A percentile compares a stretch with the other conserved stretches of the same genome.
phyloP scores from a whole-genome alignment of 2,888 invertebrate genomes.

The Mythimna loreyi region DNA sequence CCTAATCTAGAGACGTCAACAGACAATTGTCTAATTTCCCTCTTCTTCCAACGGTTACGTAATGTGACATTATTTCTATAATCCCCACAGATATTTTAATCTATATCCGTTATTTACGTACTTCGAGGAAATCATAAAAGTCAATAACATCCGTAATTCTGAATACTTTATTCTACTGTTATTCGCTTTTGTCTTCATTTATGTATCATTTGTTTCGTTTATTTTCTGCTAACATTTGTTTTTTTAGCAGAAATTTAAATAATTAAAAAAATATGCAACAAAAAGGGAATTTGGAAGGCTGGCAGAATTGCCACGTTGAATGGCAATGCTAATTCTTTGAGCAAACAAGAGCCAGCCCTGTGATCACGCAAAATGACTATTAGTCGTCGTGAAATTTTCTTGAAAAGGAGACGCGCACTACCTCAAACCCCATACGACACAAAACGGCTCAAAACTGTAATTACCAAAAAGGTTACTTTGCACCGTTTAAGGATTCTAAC shows the following conservation, averaged over 20 bases:
- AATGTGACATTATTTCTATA: slow-evolving; percentile 39
- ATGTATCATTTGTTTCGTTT: slow-evolving; percentile 17
- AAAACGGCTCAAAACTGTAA: too few species aligned
- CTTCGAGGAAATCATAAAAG: slow-evolving; percentile 60
- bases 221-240: background rate
- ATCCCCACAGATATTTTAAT: slow-evolving; percentile 48
- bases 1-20: slow-evolving; percentile 3
- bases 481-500: too few species aligned
- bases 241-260: background rate
- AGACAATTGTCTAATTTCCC: slow-evolving; percentile 21
- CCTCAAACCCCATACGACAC: too few species aligned
- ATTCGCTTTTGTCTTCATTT: slow-evolving; percentile 44
- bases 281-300: too few species aligned
- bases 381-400: too few species aligned
- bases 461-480: too few species aligned
- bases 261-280: background rate
- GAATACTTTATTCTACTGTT: slow-evolving; percentile 51
- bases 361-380: too few species aligned
- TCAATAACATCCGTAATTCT: slow-evolving; percentile 57
- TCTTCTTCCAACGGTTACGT: slow-evolving; percentile 21
- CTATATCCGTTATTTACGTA: slow-evolving; percentile 47
- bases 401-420: too few species aligned
- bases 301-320: too few species aligned
- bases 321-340: too few species aligned
- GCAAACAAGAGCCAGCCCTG: too few species aligned